Evolutionary conservation across 2,888 invertebrate species (phyloP).

Genomic region (Noctua pronuba): DNA sequence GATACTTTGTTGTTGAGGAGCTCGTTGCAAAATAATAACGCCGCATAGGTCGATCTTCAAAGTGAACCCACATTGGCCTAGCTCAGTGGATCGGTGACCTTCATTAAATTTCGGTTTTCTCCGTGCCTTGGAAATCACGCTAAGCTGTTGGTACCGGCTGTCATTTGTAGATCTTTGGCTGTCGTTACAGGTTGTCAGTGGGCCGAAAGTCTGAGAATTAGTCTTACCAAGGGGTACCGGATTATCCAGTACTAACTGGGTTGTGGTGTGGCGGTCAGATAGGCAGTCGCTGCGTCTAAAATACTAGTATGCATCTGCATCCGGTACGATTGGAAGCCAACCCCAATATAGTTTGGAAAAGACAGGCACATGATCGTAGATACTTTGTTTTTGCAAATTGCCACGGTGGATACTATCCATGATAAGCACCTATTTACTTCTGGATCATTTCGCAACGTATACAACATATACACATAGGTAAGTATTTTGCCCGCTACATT

Average conservation of each 20-base stretch:
- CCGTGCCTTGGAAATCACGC: too few relatives aligned
- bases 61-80: neutral
- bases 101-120: too few relatives aligned
- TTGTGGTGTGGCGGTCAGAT: neutral
- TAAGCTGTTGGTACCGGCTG: too few relatives aligned
- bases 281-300: too few relatives aligned
- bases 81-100: neutral
- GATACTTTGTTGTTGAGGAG: slow-evolving; percentile 2
- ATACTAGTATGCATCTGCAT: too few relatives aligned
- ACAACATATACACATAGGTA: neutral
- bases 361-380: neutral
- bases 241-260: neutral
- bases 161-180: too few relatives aligned
- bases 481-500: neutral
- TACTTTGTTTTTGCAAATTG: slow-evolving; percentile 12
- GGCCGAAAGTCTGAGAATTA: too few relatives aligned
- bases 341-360: neutral
- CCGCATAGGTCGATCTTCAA: neutral
- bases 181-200: too few relatives aligned
- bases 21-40: neutral
- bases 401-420: neutral
- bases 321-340: too few relatives aligned
- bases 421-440: neutral
- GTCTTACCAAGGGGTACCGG: too few relatives aligned
- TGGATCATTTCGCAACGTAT: neutral